Conservation (phyloP, 2,888 invertebrate species). For the Lepeophtheirus nordmannii region DNA sequence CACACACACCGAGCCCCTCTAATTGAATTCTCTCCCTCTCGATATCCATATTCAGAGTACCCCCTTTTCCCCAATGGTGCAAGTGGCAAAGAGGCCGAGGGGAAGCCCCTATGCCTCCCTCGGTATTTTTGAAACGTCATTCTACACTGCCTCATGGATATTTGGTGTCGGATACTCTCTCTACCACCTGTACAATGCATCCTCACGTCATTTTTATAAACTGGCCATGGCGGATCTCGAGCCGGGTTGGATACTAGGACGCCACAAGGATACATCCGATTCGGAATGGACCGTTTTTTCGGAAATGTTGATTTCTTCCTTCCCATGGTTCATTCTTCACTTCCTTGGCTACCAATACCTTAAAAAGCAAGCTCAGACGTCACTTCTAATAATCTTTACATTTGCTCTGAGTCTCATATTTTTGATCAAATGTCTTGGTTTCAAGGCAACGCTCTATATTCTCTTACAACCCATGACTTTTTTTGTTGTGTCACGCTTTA, state of each 20-base stretch:
- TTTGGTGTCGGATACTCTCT: constrained; percentile 5
- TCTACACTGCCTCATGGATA: constrained; percentile 6
- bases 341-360: neutral
- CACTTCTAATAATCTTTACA: neutral
- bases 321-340: constrained; percentile 3
- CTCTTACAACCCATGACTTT: constrained; percentile 44
- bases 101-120: neutral
- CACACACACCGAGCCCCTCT: too few species aligned
- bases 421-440: neutral
- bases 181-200: constrained; percentile 7
- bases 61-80: too few species aligned
- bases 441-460: constrained; percentile 34
- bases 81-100: too few species aligned
- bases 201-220: neutral
- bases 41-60: too few species aligned
- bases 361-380: neutral
- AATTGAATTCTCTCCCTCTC: too few species aligned
- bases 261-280: constrained; percentile 12
- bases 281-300: constrained; percentile 15
- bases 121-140: neutral
- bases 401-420: neutral
- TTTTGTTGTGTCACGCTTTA: constrained; percentile 39
- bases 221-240: neutral
- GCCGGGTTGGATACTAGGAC: neutral
- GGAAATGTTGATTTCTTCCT: neutral